Conservation (phyloP, 2,113 vertebrate species). For the Passer montanus region DNA sequence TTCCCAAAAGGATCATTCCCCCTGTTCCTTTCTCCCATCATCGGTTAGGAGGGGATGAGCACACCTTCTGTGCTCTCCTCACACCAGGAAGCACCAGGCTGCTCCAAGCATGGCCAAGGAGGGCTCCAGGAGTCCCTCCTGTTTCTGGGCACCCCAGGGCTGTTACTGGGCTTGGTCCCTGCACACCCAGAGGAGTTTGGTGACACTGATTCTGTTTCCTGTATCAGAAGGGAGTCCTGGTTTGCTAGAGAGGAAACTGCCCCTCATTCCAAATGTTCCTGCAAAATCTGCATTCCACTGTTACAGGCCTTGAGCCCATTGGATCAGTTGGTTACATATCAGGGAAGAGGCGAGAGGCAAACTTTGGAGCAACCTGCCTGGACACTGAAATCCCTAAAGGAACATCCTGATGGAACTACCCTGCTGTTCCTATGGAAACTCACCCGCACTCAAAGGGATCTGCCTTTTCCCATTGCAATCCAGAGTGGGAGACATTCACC, state of each 20-base stretch:
- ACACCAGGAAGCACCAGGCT: not conserved
- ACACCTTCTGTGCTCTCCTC: not conserved
- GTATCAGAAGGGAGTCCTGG: not conserved
- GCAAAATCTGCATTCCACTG: not conserved
- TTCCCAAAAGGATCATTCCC: not conserved
- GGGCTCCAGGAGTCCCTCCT: not conserved
- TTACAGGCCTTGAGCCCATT: not conserved
- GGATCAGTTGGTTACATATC: not conserved
- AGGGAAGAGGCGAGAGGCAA: not conserved
- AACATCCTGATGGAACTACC: accelerated
- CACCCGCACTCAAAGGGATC: not conserved
- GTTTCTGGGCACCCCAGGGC: not conserved
- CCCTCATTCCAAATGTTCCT: not conserved
- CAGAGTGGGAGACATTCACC: not conserved
- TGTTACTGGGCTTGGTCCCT: not conserved
- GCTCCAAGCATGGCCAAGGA: not conserved
- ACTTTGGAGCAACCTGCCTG: accelerated
- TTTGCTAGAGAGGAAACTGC: not conserved
- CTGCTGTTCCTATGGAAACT: not conserved
- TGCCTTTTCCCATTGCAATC: not conserved
- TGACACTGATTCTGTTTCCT: not conserved
- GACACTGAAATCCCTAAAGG: not conserved
- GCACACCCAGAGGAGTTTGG: not conserved
- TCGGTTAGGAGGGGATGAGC: not conserved
- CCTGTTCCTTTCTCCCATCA: not conserved